Evolutionary conservation across 2,888 invertebrate genomes (phyloP), one percentile per base, ranked within the genome.

Genomic region (Phortica okadai): DNA sequence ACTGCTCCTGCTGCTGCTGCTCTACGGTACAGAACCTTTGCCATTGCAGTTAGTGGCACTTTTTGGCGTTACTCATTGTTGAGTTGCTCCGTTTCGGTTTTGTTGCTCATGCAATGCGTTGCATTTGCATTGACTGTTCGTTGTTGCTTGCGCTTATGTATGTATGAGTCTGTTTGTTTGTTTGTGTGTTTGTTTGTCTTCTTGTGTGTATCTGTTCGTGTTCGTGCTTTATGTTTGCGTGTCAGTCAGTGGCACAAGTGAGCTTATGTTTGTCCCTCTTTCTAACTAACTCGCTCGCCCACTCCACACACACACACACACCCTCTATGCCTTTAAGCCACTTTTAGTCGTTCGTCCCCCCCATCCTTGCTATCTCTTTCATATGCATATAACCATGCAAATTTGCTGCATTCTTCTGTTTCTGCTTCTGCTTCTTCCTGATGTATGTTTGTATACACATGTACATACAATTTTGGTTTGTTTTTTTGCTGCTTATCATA

Each of bases 61-160:
- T 33, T 33, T 33, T 33, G 33, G 33, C 33, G 33, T 33, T 33
- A 5, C 33, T 33, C 33, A 4, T 33, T 33, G 33, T 74, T 67
- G 72, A 64, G 76, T 76, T 64, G 33, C 33, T 33, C 67, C 72
- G 67, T 70, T 77, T 70, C 74, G 79, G 74, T 41, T 62, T 33
- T n/a, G 66, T 66, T 41, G 64, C 64, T 33, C 41, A 41, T 1
- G 64, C 33, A 41, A 66, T 66, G 81, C 76, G 74, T 80, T 81
- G 80, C 80, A 86, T 86, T 85, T 84, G 82, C 84, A 86, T 84
- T 79, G 85, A 82, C 77, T 78, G 75, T 73, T 66, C 77, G 81
- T 78, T 77, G 75, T 25, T 75, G 56, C 72, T 76, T 76, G 21
- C 59, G n/a, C 56, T 14, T 56, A 56, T 11, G 56, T 21, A 21